Evolutionary conservation across 2,888 invertebrate genomes (phyloP).

Genomic region (Chromoteleia sp.): DNA sequence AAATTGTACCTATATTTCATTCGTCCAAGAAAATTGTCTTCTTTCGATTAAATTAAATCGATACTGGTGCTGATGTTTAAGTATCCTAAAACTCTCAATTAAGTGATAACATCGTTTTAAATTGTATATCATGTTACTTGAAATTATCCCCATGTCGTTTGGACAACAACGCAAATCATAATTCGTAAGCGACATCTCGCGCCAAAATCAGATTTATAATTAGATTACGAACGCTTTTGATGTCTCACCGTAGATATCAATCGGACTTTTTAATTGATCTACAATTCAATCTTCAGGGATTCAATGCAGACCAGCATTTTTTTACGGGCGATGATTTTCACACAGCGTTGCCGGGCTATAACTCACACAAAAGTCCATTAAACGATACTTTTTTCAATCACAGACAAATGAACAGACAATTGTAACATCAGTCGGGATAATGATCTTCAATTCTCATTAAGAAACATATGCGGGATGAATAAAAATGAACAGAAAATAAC

Average conservation of each 20-base stretch:
- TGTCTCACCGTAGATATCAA: conserved; percentile 40
- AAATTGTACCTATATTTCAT: no score
- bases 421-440: conserved; percentile 63
- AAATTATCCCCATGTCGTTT: conserved; percentile 17
- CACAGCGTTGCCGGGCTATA: conserved; percentile 41
- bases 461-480: conserved; percentile 62
- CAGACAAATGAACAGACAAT: conserved; percentile 69
- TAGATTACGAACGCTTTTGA: conserved; percentile 57
- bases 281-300: conserved; percentile 63
- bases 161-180: conserved; percentile 30
- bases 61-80: conserved; percentile 1
- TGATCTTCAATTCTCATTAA: conserved; percentile 67
- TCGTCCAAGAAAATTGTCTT: background rate
- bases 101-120: conserved; percentile 43
- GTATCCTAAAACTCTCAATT: conserved; percentile 37
- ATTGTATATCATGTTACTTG: conserved; percentile 30
- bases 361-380: conserved; percentile 67
- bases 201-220: conserved; percentile 58
- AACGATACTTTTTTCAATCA: conserved; percentile 65
- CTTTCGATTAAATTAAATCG: conserved; percentile 3
- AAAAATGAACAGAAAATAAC: conserved; percentile 65
- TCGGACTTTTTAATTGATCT: conserved; percentile 65
- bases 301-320: conserved; percentile 61
- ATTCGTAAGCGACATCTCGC: conserved; percentile 50
- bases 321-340: conserved; percentile 67